Conservation (phyloP, 64 coral and sea anemone species). For the Stylophora pistillata region DNA sequence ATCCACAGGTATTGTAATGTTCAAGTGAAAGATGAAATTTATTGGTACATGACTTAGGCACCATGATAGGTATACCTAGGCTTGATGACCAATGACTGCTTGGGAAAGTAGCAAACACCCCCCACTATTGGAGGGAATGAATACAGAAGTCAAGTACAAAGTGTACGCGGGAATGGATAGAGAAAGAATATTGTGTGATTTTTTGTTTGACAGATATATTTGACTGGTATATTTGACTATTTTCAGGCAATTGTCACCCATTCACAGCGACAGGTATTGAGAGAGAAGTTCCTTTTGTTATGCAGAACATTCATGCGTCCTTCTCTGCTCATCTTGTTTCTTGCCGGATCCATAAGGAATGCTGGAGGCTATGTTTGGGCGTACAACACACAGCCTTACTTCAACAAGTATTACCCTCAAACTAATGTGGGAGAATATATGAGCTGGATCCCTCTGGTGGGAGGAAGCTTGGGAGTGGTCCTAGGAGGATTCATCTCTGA, state of each 20-base stretch:
- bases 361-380: constrained; percentile 98
- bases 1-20: constrained; percentile 46
- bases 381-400: constrained; percentile 98
- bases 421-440: constrained; percentile 94
- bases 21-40: background rate
- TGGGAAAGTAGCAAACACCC: no score
- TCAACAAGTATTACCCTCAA: constrained; percentile 97
- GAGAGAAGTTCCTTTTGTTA: constrained; percentile 64
- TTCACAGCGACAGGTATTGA: constrained; percentile 27
- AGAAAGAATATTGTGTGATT: background rate
- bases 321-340: constrained; percentile 83
- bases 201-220: background rate
- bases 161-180: no score
- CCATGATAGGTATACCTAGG: no score
- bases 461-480: constrained; percentile 83
- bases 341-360: constrained; percentile 93
- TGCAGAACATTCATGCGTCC: constrained; percentile 82
- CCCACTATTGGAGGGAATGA: no score
- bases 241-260: constrained; percentile 12
- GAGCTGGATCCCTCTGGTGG: constrained; percentile 97
- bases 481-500: constrained; percentile 95
- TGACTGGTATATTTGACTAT: background rate
- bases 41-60: no score
- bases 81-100: no score
- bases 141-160: no score